These are phyloP conservation scores for Etheostoma cragini DNA, from an alignment of 2,113 vertebrate species.

Conservation along the genomic window DNA sequence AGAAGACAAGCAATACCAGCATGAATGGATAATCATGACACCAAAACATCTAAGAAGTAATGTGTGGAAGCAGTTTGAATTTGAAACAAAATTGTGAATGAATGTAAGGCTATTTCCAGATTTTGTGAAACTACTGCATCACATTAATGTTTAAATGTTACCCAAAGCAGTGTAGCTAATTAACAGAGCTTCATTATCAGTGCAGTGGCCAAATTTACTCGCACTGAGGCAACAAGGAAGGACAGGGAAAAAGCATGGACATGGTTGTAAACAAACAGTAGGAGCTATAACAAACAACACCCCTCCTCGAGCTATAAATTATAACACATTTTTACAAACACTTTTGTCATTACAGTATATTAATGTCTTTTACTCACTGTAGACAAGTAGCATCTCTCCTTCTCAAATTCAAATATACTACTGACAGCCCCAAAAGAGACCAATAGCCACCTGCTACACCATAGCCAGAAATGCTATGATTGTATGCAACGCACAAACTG, in stretches of 20 bases:
- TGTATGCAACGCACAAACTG: background rate
- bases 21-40: background rate
- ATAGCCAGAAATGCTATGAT: background rate
- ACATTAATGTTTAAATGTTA: background rate
- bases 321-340: background rate
- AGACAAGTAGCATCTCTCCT: background rate
- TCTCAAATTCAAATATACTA: background rate
- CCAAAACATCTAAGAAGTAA: background rate
- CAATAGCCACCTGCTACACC: background rate
- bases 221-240: background rate
- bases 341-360: background rate
- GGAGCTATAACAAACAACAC: background rate
- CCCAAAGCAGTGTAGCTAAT: background rate
- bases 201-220: background rate
- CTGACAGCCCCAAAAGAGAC: background rate
- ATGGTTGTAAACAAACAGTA: background rate
- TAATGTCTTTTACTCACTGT: background rate
- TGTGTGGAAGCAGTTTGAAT: conserved; percentile 4
- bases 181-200: background rate
- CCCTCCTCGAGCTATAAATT: background rate
- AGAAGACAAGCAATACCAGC: background rate
- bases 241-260: background rate
- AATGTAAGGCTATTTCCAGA: background rate
- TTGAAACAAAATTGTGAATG: background rate
- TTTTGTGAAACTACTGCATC: background rate